Percentiles rank a stretch among this genome's conserved stretches.
phyloP scores from a whole-genome alignment of 2,888 invertebrate genomes.

The Syritta pipiens region DNA sequence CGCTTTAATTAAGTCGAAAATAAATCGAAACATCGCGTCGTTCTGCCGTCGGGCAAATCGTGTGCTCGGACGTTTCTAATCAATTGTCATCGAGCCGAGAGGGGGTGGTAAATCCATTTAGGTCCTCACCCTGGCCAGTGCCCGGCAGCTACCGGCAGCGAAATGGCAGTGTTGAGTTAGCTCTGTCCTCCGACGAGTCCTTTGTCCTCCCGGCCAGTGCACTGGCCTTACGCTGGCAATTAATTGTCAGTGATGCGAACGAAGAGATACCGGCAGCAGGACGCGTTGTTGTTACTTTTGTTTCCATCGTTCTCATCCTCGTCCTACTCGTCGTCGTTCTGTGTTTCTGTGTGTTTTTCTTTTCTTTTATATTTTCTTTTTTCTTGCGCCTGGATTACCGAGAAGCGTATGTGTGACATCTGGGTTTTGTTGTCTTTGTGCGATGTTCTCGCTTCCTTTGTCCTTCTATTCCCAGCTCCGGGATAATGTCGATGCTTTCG shows the following conservation, averaged over 20 bases:
- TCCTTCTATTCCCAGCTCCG: constrained; percentile 45
- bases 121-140: constrained; percentile 16
- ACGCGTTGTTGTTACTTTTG: constrained; percentile 30
- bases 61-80: constrained; percentile 50
- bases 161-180: constrained; percentile 33
- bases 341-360: too few species aligned
- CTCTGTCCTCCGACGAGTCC: neutral
- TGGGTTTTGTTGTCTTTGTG: constrained; percentile 23
- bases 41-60: neutral
- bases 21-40: constrained; percentile 12
- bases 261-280: constrained; percentile 50
- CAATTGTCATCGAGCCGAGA: constrained; percentile 52
- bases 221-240: constrained; percentile 53
- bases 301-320: constrained; percentile 11
- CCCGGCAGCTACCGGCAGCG: constrained; percentile 6
- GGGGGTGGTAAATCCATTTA: constrained; percentile 38
- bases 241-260: constrained; percentile 59
- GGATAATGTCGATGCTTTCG: constrained; percentile 52
- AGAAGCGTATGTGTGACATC: constrained; percentile 45
- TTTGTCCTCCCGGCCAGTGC: constrained; percentile 32
- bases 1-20: constrained; percentile 57
- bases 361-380: too few species aligned
- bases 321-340: neutral
- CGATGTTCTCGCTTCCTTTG: constrained; percentile 17
- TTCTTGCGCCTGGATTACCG: constrained; percentile 19